Conservation (phyloP, 1,140 invertebrate genomes). For the Papilio glaucus region DNA sequence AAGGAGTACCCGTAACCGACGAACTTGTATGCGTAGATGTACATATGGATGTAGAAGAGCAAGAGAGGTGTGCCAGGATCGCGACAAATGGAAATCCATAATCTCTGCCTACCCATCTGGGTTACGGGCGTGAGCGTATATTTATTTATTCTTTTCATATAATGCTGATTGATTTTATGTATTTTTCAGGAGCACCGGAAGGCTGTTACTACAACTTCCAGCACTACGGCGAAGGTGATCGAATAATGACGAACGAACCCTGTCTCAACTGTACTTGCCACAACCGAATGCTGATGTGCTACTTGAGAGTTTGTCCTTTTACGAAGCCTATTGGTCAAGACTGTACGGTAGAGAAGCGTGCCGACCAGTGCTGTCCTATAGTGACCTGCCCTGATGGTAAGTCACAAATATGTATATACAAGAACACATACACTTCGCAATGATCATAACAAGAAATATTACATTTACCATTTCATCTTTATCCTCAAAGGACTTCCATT, state of each 20-base stretch:
- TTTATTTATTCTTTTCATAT: too few relatives aligned
- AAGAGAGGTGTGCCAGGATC: too few relatives aligned
- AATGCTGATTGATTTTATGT: neutral
- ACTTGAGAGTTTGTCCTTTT: slow-evolving; percentile 95
- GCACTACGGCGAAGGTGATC: slow-evolving; percentile 95
- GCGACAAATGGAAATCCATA: too few relatives aligned
- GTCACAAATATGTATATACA: slow-evolving; percentile 32
- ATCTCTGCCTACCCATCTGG: too few relatives aligned
- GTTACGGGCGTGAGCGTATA: too few relatives aligned
- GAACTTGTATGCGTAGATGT: too few relatives aligned
- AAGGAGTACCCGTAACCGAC: too few relatives aligned
- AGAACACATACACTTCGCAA: too few relatives aligned
- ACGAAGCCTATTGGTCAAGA: slow-evolving; percentile 96
- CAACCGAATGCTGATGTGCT: slow-evolving; percentile 97
- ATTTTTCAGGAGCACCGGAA: slow-evolving; percentile 68
- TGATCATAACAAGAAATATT: too few relatives aligned
- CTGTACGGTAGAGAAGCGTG: slow-evolving; percentile 94
- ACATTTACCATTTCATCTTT: too few relatives aligned
- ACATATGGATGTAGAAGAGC: too few relatives aligned
- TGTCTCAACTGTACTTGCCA: slow-evolving; percentile 98
- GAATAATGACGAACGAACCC: slow-evolving; percentile 96
- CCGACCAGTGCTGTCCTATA: slow-evolving; percentile 96
- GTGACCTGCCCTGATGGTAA: slow-evolving; percentile 96
- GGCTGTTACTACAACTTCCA: slow-evolving; percentile 98
- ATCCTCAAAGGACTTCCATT: too few relatives aligned